A percentile compares a stretch with the other conserved stretches of the same genome.
Evolutionary conservation across 2,113 vertebrate species (phyloP).

Genomic region (Petaurus breviceps): DNA sequence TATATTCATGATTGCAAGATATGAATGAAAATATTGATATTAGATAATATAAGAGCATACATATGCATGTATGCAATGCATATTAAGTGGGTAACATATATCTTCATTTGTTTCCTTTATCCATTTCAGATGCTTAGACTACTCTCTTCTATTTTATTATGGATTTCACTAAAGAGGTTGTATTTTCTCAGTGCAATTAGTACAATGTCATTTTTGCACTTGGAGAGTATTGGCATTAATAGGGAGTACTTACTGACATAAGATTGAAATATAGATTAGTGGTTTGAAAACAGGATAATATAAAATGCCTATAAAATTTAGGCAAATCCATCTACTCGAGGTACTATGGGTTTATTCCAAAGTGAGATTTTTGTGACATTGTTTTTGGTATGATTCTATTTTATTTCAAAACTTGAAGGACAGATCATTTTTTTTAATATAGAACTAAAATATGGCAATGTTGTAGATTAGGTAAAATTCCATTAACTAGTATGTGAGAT

Average conservation of each 20-base stretch:
- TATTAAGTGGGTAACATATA: background rate
- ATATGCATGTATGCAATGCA: background rate
- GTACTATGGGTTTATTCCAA: background rate
- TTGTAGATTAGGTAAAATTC: background rate
- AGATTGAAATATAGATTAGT: background rate
- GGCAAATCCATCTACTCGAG: background rate
- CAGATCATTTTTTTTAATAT: background rate
- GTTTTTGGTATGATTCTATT: background rate
- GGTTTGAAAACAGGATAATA: background rate
- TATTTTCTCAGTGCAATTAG: background rate
- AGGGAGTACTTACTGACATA: background rate
- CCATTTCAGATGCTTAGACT: background rate
- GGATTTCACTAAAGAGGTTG: background rate
- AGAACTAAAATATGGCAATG: background rate
- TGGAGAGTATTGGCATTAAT: background rate
- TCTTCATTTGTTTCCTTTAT: background rate
- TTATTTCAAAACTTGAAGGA: slow-evolving; percentile 17
- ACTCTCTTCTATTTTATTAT: background rate
- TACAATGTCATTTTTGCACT: background rate
- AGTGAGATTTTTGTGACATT: background rate
- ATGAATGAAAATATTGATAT: background rate
- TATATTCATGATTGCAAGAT: background rate
- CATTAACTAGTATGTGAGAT: background rate
- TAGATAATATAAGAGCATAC: background rate
- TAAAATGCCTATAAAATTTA: background rate